These are phyloP conservation scores for Pelosia muscerda DNA, from an alignment of 2,888 invertebrate species.

Conservation along the genomic window DNA sequence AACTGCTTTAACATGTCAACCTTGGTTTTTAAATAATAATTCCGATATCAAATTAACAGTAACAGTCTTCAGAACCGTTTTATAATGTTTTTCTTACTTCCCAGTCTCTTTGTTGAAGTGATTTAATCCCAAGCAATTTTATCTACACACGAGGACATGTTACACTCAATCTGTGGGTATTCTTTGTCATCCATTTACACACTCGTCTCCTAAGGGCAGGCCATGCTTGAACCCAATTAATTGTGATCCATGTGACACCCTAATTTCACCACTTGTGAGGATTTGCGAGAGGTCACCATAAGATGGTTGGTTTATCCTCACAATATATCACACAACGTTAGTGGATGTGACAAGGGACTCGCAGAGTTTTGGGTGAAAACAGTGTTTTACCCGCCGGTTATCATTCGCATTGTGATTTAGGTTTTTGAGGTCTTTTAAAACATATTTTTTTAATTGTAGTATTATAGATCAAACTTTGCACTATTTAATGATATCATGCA, in stretches of 20 bases:
- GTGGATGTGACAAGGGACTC: slow-evolving; percentile 70
- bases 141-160: not conserved
- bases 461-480: not conserved
- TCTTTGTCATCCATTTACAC: slow-evolving; percentile 32
- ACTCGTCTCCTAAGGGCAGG: slow-evolving; percentile 32
- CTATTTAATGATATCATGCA: not conserved
- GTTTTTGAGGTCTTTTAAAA: slow-evolving; percentile 25
- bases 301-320: slow-evolving; percentile 41
- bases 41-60: no score
- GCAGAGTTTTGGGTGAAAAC: slow-evolving; percentile 49
- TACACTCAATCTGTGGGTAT: slow-evolving; percentile 18
- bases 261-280: slow-evolving; percentile 27
- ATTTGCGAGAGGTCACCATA: slow-evolving; percentile 38
- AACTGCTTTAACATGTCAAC: no score
- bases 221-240: slow-evolving; percentile 28
- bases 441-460: not conserved
- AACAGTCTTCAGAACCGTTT: not conserved
- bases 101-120: not conserved
- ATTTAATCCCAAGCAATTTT: not conserved
- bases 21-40: no score
- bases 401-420: slow-evolving; percentile 53
- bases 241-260: slow-evolving; percentile 29
- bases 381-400: slow-evolving; percentile 46
- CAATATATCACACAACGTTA: slow-evolving; percentile 68
- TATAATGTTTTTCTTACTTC: not conserved